These are phyloP conservation scores for Arctocebus calabarensis DNA, from an alignment of 2,797 vertebrate species.

Conservation along the genomic window DNA sequence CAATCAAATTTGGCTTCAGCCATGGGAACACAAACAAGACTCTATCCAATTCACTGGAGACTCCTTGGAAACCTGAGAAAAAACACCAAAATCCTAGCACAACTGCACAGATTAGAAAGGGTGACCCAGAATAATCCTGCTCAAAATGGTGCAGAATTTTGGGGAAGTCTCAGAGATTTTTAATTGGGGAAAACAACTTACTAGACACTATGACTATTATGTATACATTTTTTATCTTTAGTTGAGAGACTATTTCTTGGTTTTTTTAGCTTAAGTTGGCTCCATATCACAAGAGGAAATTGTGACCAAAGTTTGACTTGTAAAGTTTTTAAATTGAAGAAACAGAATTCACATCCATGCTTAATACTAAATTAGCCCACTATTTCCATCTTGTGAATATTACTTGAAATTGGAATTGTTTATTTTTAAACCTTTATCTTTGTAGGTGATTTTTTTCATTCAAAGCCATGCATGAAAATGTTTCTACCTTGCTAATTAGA, in stretches of 20 bases:
- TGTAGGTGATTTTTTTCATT: background rate
- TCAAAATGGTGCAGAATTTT: too few species aligned
- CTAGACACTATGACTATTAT: too few species aligned
- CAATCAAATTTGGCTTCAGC: background rate
- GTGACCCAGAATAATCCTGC: background rate
- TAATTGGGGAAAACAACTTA: background rate
- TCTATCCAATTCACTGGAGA: constrained; percentile 20
- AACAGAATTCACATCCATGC: background rate
- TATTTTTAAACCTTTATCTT: background rate
- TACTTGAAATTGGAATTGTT: background rate
- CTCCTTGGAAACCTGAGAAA: constrained; percentile 45
- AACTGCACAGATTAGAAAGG: background rate
- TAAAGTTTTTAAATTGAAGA: background rate
- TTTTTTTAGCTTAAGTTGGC: background rate
- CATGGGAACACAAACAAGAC: background rate
- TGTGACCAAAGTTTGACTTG: background rate
- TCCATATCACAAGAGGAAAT: background rate
- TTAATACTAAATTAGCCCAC: background rate
- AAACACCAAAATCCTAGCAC: background rate
- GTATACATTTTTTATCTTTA: background rate
- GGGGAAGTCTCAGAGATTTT: background rate
- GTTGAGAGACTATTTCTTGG: background rate
- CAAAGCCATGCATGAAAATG: too few species aligned
- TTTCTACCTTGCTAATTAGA: background rate
- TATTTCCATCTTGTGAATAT: background rate